Base-by-base conservation (phyloP, 2,888 invertebrate genomes). In the Cataglyphis albicans region DNA sequence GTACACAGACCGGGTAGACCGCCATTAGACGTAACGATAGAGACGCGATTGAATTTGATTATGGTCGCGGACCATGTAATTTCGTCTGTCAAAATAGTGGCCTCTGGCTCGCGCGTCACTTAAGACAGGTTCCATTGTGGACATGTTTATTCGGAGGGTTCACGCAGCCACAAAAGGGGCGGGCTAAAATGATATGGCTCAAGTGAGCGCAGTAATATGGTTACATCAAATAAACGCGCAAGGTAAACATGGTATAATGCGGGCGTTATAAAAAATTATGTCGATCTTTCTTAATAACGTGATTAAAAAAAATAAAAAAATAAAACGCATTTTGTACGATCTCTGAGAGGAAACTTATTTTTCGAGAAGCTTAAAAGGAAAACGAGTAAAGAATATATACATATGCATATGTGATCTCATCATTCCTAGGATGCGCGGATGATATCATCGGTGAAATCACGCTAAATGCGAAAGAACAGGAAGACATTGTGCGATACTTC, bases 11-110 rank as follows among this genome's bases (percentile, higher is more conserved):
- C 21, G 18, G n/a, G 38, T 72, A 61, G 38, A 64, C 64, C 38
- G 63, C 87, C 81, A 88, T 90, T 89, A 90, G 90, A 91, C 85
- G 86, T 67, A 80, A 86, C 87, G 91, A 93, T 92, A 89, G 87
- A 91, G 89, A 91, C 88, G 88, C 78, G 91, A 92, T 93, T 91
- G 90, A 91, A 91, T 91, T 90, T 88, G 89, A 93, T 93, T 90
- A 88, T 84, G 87, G 84, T 83, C 81, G 86, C 75, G 67, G 55
- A 86, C 89, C 91, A 88, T 91, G 86, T 91, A 91, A 93, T 92
- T 93, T 90, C 41, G 68, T 72, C 86, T 87, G 91, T 93, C 92
- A 91, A 91, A 92, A 92, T 89, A 91, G 82, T 78, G 81, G 84
- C 85, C 84, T 59, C 85, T 73, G 85, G 55, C 55, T 61, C n/a